phyloP scores from a whole-genome alignment of 2,888 invertebrate genomes.

The Danaus chrysippus region DNA sequence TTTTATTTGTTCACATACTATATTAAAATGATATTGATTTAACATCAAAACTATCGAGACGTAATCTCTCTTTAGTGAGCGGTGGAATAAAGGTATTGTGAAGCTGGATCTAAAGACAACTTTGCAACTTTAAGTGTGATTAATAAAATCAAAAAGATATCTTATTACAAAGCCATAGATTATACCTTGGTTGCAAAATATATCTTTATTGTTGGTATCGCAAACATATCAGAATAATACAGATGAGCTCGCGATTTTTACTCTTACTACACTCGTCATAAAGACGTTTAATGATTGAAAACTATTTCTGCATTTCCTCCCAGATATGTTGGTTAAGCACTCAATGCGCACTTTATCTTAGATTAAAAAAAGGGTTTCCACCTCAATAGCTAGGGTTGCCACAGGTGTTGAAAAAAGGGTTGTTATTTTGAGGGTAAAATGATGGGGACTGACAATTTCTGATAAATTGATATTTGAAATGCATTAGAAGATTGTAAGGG shows the following conservation, averaged over 20 bases:
- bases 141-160: conserved; percentile 33
- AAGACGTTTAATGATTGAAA: not conserved
- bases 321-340: conserved; percentile 67
- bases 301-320: conserved; percentile 22
- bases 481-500: conserved; percentile 4
- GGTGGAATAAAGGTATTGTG: conserved; percentile 74
- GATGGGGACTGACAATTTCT: conserved; percentile 10
- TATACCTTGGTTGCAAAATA: conserved; percentile 13
- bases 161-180: conserved; percentile 24
- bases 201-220: conserved; percentile 27
- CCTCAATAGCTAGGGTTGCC: conserved; percentile 38
- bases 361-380: conserved; percentile 68
- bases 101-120: conserved; percentile 62
- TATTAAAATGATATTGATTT: conserved; percentile 31
- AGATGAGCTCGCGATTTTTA: conserved; percentile 15
- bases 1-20: conserved; percentile 25
- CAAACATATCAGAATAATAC: conserved; percentile 35
- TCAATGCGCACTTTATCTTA: conserved; percentile 76
- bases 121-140: conserved; percentile 38
- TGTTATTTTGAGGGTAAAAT: conserved; percentile 5
- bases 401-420: conserved; percentile 42
- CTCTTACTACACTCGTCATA: not conserved
- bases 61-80: conserved; percentile 54
- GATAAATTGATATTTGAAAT: conserved; percentile 18
- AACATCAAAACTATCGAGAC: conserved; percentile 29